Evolutionary conservation across 2,797 vertebrate species (phyloP).

Genomic region (Melanotaenia nigrans): DNA sequence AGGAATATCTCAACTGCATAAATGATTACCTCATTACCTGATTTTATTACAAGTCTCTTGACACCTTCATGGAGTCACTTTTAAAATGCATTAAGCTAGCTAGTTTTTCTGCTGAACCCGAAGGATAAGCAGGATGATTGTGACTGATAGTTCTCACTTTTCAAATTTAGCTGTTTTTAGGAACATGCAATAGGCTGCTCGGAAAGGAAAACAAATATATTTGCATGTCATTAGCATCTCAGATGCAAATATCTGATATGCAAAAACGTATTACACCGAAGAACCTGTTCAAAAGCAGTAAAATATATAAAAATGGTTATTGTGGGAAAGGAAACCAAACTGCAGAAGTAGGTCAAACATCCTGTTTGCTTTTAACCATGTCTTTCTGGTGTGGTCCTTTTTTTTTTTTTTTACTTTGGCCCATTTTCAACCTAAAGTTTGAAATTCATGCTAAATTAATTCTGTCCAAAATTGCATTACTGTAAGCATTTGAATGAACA

Average conservation of each 20-base stretch:
- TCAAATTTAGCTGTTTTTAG: slow-evolving; percentile 31
- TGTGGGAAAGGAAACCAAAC: slow-evolving; percentile 3
- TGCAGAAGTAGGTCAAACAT: neutral
- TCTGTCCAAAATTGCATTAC: slow-evolving; percentile 25
- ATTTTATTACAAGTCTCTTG: neutral
- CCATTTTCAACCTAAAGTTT: slow-evolving; percentile 21
- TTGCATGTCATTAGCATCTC: slow-evolving; percentile 17
- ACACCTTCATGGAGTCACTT: slow-evolving; percentile 8
- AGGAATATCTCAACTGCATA: neutral
- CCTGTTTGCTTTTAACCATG: slow-evolving; percentile 14
- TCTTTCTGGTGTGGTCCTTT: neutral
- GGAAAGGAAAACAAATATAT: slow-evolving; percentile 16
- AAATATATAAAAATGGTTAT: slow-evolving; percentile 16
- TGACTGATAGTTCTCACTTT: slow-evolving; percentile 15
- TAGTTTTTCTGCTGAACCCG: slow-evolving; percentile 11
- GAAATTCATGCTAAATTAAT: slow-evolving; percentile 24
- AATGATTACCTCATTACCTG: neutral
- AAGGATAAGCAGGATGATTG: slow-evolving; percentile 30
- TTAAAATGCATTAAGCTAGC: slow-evolving; percentile 15
- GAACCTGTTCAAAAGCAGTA: slow-evolving; percentile 5
- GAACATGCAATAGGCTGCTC: slow-evolving; percentile 19
- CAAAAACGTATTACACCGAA: slow-evolving; percentile 5
- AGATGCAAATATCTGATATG: slow-evolving; percentile 16
- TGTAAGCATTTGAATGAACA: slow-evolving; percentile 37
- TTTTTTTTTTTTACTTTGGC: neutral